Conservation (phyloP, 2,888 invertebrate genomes). For the Eurois occulta region DNA sequence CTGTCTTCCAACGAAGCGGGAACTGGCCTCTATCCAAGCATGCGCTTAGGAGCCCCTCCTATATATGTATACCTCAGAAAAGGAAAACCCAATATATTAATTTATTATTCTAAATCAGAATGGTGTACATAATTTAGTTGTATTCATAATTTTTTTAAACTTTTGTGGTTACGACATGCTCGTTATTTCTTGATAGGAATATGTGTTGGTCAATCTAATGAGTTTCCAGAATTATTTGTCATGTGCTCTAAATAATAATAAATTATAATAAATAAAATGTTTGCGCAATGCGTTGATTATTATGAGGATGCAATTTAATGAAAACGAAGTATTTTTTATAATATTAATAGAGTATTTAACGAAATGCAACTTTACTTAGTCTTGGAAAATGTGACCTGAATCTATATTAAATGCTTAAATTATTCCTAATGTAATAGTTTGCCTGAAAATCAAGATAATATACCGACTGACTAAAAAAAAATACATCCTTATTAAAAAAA, state of each 20-base stretch:
- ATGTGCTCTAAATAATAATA: conserved; percentile 14
- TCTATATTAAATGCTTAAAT: neutral
- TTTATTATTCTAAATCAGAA: neutral
- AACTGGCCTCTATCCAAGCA: too few species aligned
- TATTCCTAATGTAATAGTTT: neutral
- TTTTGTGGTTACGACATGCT: conserved; percentile 19
- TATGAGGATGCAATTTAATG: conserved; percentile 11
- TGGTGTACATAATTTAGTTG: conserved; percentile 17
- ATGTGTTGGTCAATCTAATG: conserved; percentile 44
- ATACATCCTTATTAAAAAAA: neutral
- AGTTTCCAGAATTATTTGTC: conserved; percentile 40
- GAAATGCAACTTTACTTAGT: neutral
- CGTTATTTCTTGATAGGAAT: conserved; percentile 21
- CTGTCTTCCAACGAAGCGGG: too few species aligned
- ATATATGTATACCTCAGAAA: conserved; percentile 6
- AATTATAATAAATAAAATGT: conserved; percentile 17
- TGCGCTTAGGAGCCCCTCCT: too few species aligned
- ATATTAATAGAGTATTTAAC: neutral
- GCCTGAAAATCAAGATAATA: neutral
- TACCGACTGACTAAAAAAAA: neutral
- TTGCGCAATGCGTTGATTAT: conserved; percentile 13
- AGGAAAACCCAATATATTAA: conserved; percentile 35
- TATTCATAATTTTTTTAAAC: neutral
- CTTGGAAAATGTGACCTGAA: neutral
- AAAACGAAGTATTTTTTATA: neutral